Evolutionary conservation across 1,140 invertebrate species (phyloP), one percentile per base, ranked within the genome.

Genomic region (Drosophila albomicans): DNA sequence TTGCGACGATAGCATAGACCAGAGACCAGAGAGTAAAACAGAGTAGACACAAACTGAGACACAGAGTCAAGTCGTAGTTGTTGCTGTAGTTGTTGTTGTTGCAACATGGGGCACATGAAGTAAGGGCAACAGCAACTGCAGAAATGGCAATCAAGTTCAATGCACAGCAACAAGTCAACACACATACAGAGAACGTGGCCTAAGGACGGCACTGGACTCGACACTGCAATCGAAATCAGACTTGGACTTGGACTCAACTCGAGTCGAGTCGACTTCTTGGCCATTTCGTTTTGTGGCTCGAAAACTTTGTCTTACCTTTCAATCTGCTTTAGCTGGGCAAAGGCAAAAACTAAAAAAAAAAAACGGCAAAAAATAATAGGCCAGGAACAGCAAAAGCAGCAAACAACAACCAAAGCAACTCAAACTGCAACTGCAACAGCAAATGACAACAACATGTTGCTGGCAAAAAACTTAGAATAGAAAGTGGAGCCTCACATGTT

Each of bases 81-180:
- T 25, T 20, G 20, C 15, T 15, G 15, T 15, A 0, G 15, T 15
- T 15, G 15, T 20, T 20, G 16, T 20, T 25, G 56, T 63, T 51
- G 61, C 32, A 48, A 62, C 25, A 16, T 38, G 57, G 46, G 48
- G 48, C 57, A 52, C 8, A 46, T 38, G 61, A 15, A 57, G 59
- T 57, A 54, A 32, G 25, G 61, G 32, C 38, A 8, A 28, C 30
- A 75, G 66, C 75, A 76, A 45, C 11, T 30, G 25, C 65, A 68
- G 41, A 56, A 88, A 78, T 75, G 84, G 73, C 80, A 87, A 88
- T 84, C 84, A 88, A 89, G 85, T 89, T 89, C 84, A 88, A 89
- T 88, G 84, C 77, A 88, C 84, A 87, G 66, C 68, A 87, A 88
- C 79, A 87, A 82, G 82, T 76, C 66, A 73, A 43, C 63, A 61